These are phyloP conservation scores for Drosophila mayaguana DNA, from an alignment of 2,888 invertebrate genomes.

Conservation along the genomic window DNA sequence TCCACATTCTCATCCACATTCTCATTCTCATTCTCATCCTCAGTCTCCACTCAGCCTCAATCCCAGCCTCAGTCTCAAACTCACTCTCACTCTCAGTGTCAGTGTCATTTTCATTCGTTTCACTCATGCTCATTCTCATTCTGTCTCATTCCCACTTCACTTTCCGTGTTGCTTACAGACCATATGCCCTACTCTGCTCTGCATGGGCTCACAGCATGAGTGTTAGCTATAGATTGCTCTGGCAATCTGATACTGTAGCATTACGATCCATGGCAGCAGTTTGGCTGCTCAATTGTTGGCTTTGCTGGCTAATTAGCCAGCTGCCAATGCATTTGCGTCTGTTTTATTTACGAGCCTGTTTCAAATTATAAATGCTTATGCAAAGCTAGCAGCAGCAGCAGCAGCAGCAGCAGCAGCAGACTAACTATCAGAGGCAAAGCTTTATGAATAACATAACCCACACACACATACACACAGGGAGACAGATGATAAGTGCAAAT, in stretches of 20 bases:
- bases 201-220: constrained; percentile 15
- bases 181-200: neutral
- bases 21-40: too few species aligned
- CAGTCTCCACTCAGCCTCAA: too few species aligned
- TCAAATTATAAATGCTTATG: constrained; percentile 45
- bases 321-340: constrained; percentile 56
- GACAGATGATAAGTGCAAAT: constrained; percentile 48
- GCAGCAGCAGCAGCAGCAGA: constrained; percentile 14
- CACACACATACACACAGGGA: constrained; percentile 1
- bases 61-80: too few species aligned
- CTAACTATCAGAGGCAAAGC: constrained; percentile 20
- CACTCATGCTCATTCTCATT: too few species aligned
- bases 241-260: constrained; percentile 21
- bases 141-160: too few species aligned
- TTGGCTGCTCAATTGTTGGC: constrained; percentile 25
- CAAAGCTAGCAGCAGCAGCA: constrained; percentile 26
- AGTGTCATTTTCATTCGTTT: too few species aligned
- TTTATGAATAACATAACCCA: constrained; percentile 52
- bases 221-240: constrained; percentile 41
- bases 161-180: too few species aligned
- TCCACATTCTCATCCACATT: too few species aligned
- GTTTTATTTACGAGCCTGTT: constrained; percentile 54
- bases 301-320: constrained; percentile 50
- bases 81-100: too few species aligned
- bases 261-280: constrained; percentile 19